phyloP scores from a whole-genome alignment of 1,140 invertebrate genomes.

The Elymnias hypermnestra region DNA sequence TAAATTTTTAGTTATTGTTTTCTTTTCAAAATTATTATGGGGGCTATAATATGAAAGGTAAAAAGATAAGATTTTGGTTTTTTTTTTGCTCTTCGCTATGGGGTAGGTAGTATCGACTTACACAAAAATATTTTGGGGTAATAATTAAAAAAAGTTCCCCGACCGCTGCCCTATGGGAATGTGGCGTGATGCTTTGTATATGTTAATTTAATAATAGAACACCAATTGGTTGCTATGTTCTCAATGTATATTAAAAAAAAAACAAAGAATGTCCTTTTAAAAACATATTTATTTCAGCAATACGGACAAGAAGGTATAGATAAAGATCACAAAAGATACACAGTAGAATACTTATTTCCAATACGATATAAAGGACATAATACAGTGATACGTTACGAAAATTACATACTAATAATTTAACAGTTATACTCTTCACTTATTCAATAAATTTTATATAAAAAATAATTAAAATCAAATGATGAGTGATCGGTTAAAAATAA shows the following conservation, averaged over 20 bases:
- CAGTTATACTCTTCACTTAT: not conserved
- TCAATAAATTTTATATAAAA: slow-evolving; percentile 10
- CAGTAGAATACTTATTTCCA: slow-evolving; percentile 20
- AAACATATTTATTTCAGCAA: slow-evolving; percentile 30
- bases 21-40: too few relatives aligned
- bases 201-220: not conserved
- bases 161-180: too few relatives aligned
- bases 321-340: slow-evolving; percentile 30
- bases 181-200: not conserved
- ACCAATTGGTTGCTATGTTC: too few relatives aligned
- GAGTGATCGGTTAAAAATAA: not conserved
- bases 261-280: too few relatives aligned
- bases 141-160: too few relatives aligned
- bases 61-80: too few relatives aligned
- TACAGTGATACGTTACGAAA: slow-evolving; percentile 14
- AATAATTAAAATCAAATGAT: not conserved
- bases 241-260: too few relatives aligned
- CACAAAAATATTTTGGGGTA: too few relatives aligned
- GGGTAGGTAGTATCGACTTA: too few relatives aligned
- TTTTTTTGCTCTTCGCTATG: too few relatives aligned
- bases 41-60: too few relatives aligned
- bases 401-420: slow-evolving; percentile 12
- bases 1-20: too few relatives aligned
- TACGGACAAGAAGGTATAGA: slow-evolving; percentile 29
- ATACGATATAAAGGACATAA: slow-evolving; percentile 22